Base-by-base conservation (phyloP, 2,797 vertebrate genomes). In the Eidolon dupreanum region DNA sequence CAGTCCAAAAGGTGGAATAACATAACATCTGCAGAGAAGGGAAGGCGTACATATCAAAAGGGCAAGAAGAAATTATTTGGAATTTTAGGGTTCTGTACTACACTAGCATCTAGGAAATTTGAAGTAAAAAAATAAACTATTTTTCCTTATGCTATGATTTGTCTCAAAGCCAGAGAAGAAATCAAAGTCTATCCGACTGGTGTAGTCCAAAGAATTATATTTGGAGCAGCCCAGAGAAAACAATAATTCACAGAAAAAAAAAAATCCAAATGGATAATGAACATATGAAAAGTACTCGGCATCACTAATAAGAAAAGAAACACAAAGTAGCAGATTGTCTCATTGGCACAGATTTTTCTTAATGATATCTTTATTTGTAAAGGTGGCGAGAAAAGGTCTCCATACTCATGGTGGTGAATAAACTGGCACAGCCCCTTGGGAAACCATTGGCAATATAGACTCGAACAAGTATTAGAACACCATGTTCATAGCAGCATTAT, bases 101-200 rank as follows among this genome's bases (percentile, higher is more conserved):
- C 6, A 5, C 19, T 36, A 36, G 41, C 28, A 31, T 53, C 59
- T 71, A 41, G 59, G 43, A 74, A 73, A 79, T 38, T 17, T 22
- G 36, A 16, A 12, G 16, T 68, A 5, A 66, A 33, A 85, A 85
- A 96, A 68, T 22, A 31, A 74, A 59, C 17, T 31, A 24, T 17
- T 73, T 57, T 6, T 28, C 59, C 55, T 83, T 63, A 43, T 26
- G n/a, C 41, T 71, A 24, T 2, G 31, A 19, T 53, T 89, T 91
- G 26, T 74, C 88, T 89, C 63, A 92, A 93, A 77, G 49, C 55
- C 36, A 82, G 57, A 28, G 8, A 78, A 51, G 63, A 88, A 94
- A 59, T 77, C 11, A 49, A 90, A 84, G 68, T 75, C 61, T 41
- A 4, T 70, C 82, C 12, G 66, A 65, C n/a, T 19, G 24, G 57